phyloP scores from a whole-genome alignment of 2,888 invertebrate species.

The Spicauda simplicius region DNA sequence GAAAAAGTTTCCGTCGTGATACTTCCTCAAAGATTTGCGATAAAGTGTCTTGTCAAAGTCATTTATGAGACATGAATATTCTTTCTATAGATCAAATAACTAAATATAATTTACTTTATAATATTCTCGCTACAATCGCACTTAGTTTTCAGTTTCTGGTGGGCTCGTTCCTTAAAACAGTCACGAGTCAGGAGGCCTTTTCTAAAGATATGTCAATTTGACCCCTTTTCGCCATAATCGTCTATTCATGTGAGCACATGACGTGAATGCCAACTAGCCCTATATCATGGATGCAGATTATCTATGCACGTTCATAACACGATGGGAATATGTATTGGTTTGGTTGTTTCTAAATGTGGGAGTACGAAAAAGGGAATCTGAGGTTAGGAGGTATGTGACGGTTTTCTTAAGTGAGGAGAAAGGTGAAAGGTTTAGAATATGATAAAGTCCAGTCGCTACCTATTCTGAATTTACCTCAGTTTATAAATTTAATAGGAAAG shows the following conservation, averaged over 20 bases:
- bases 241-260: slow-evolving; percentile 52
- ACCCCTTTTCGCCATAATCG: slow-evolving; percentile 55
- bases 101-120: neutral
- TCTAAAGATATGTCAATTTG: slow-evolving; percentile 51
- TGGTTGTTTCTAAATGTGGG: slow-evolving; percentile 25
- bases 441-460: neutral
- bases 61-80: too few species aligned
- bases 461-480: too few species aligned
- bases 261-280: slow-evolving; percentile 50
- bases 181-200: slow-evolving; percentile 45
- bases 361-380: slow-evolving; percentile 29
- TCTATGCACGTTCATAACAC: slow-evolving; percentile 45
- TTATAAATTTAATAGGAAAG: too few species aligned
- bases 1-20: neutral
- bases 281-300: slow-evolving; percentile 46
- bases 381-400: slow-evolving; percentile 27
- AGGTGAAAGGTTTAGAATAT: slow-evolving; percentile 32
- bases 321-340: slow-evolving; percentile 34
- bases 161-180: slow-evolving; percentile 37
- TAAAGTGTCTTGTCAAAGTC: too few species aligned
- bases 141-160: slow-evolving; percentile 1
- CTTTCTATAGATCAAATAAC: too few species aligned
- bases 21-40: too few species aligned
- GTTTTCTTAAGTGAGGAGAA: slow-evolving; percentile 28
- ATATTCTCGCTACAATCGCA: neutral